These are phyloP conservation scores for Aulostomus chinensis DNA, from an alignment of 2,797 vertebrate genomes.

Conservation along the genomic window DNA sequence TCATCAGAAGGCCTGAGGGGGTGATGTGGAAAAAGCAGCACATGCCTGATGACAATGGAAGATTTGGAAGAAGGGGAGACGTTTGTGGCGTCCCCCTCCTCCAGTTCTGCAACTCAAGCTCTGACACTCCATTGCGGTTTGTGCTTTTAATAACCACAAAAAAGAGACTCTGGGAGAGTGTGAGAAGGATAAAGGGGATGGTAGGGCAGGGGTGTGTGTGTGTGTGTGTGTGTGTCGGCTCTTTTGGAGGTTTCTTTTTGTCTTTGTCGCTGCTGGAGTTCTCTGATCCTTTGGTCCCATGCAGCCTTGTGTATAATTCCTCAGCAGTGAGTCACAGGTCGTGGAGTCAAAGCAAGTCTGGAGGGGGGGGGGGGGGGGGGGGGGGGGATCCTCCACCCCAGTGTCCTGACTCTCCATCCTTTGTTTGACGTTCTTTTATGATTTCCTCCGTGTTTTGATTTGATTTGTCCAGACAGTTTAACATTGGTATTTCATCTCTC, in stretches of 20 bases:
- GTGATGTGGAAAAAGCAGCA: constrained; percentile 25
- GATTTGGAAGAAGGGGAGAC: constrained; percentile 3
- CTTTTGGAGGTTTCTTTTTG: constrained; percentile 40
- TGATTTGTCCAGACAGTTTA: constrained; percentile 2
- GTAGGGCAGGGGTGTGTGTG: constrained; percentile 21
- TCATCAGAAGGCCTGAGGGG: constrained; percentile 21
- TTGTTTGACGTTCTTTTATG: constrained; percentile 14
- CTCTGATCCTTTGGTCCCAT: constrained; percentile 50
- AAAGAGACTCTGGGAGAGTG: constrained; percentile 33
- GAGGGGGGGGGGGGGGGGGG: constrained; percentile 22
- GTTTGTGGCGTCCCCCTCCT: constrained; percentile 8
- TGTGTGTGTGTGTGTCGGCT: constrained; percentile 8
- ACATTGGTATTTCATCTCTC: constrained; percentile 14
- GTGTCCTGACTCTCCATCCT: constrained; percentile 13
- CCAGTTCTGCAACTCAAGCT: constrained; percentile 11
- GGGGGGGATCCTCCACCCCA: constrained; percentile 33
- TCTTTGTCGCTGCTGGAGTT: constrained; percentile 51
- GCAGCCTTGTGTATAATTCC: constrained; percentile 58
- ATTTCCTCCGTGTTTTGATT: constrained; percentile 11
- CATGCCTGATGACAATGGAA: constrained; percentile 25
- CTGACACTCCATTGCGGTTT: constrained; percentile 33
- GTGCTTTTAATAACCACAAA: constrained; percentile 52
- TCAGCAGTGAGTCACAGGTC: constrained; percentile 66
- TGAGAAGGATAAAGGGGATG: constrained; percentile 37
- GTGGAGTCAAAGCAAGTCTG: constrained; percentile 42